Conservation (phyloP, 2,797 vertebrate genomes). For the Leptatherina wallacei region DNA sequence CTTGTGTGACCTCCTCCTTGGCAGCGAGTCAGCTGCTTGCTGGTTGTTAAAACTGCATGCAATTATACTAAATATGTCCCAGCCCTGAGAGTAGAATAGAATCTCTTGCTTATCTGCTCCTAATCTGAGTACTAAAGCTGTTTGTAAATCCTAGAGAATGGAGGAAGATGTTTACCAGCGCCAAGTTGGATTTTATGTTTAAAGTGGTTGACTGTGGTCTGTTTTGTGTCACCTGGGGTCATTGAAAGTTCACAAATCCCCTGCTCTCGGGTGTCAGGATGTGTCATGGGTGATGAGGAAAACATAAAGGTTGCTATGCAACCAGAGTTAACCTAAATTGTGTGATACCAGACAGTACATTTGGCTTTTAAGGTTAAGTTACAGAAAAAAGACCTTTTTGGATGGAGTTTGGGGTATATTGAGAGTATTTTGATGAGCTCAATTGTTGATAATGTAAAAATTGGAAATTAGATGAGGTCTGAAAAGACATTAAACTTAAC, state of each 20-base stretch:
- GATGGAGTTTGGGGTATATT: background rate
- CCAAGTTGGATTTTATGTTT: slow-evolving; percentile 19
- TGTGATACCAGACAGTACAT: slow-evolving; percentile 18
- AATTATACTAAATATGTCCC: slow-evolving; percentile 40
- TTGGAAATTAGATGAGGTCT: background rate
- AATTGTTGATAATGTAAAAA: no score
- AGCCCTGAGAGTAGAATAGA: background rate
- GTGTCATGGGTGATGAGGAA: slow-evolving; percentile 39
- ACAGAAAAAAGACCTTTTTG: background rate
- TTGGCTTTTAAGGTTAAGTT: background rate
- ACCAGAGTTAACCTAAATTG: slow-evolving; percentile 19
- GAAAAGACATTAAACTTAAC: background rate
- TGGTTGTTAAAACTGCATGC: slow-evolving; percentile 30
- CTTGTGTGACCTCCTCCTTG: slow-evolving; percentile 35
- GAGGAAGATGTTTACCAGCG: background rate
- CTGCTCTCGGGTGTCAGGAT: slow-evolving; percentile 35
- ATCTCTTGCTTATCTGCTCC: background rate
- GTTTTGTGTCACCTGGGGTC: slow-evolving; percentile 21
- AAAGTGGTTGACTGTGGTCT: slow-evolving; percentile 10
- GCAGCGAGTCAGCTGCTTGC: slow-evolving; percentile 13
- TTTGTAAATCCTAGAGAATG: slow-evolving; percentile 8
- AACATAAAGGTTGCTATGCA: slow-evolving; percentile 39
- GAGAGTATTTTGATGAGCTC: background rate
- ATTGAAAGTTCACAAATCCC: slow-evolving; percentile 30
- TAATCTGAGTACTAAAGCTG: slow-evolving; percentile 5